A percentile compares a stretch with the other conserved stretches of the same genome.
phyloP scores from a whole-genome alignment of 2,888 invertebrate genomes.

The Dryobotodes eremita region DNA sequence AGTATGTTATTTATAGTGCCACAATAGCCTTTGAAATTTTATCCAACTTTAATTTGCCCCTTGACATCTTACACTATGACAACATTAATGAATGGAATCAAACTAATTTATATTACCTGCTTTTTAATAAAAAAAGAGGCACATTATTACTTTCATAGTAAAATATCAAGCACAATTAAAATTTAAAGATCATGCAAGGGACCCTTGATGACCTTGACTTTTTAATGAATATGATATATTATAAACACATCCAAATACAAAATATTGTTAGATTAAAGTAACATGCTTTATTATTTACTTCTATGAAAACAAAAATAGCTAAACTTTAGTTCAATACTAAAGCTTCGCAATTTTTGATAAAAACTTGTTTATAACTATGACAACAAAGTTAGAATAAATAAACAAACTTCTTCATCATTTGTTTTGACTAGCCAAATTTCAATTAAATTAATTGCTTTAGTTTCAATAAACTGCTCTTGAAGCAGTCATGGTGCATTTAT shows the following conservation, averaged over 20 bases:
- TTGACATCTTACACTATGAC: conserved; percentile 5
- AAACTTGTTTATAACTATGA: no score
- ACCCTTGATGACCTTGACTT: not conserved
- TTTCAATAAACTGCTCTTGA: not conserved
- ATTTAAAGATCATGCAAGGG: not conserved
- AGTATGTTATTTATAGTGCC: conserved; percentile 12
- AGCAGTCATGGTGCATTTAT: conserved; percentile 4
- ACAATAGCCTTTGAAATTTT: not conserved
- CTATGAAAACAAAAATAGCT: not conserved
- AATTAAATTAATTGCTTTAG: not conserved
- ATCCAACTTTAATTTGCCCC: not conserved
- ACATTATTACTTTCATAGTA: not conserved
- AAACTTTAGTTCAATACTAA: not conserved
- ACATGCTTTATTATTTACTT: conserved; percentile 21
- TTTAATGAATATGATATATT: not conserved
- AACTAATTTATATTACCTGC: not conserved
- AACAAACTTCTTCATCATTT: not conserved
- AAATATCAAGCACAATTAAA: not conserved
- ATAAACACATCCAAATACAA: not conserved
- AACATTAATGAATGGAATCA: not conserved
- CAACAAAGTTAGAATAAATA: not conserved
- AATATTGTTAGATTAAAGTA: conserved; percentile 13
- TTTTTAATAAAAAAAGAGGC: not conserved
- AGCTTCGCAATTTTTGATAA: not conserved
- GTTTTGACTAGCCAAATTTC: not conserved